Conservation (phyloP, 2,113 vertebrate species). For the Acanthochromis polyacanthus region DNA sequence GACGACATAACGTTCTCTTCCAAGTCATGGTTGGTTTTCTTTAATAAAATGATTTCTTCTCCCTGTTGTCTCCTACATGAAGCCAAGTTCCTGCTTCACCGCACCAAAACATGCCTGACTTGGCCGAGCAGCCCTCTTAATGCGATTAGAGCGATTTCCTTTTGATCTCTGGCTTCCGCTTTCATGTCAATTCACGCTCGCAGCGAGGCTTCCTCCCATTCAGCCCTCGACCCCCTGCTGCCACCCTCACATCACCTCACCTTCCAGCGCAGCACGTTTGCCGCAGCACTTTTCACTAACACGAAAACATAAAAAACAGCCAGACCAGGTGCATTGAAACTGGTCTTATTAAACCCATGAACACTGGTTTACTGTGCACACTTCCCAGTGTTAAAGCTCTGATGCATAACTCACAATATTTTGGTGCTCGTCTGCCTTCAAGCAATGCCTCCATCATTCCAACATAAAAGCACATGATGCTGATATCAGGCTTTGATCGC, state of each 20-base stretch:
- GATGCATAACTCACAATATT: not conserved
- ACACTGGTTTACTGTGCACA: not conserved
- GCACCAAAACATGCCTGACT: constrained; percentile 58
- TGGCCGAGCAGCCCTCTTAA: constrained; percentile 42
- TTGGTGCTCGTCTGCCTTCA: not conserved
- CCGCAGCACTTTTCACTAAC: not conserved
- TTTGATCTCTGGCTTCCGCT: constrained; percentile 72
- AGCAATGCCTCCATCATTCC: not conserved
- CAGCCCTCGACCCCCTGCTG: constrained; percentile 35
- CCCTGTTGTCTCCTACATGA: not conserved
- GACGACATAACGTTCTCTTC: constrained; percentile 18
- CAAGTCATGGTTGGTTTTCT: constrained; percentile 1
- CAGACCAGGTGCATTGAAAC: too few species aligned
- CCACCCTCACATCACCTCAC: constrained; percentile 47
- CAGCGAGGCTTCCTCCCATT: constrained; percentile 37
- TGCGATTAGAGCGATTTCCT: constrained; percentile 62
- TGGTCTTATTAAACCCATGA: too few species aligned
- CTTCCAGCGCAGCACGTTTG: constrained; percentile 27
- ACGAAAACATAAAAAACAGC: not conserved
- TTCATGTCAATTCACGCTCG: constrained; percentile 42
- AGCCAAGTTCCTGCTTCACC: constrained; percentile 31
- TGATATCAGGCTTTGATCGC: constrained; percentile 32
- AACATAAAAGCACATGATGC: not conserved
- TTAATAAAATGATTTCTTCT: not conserved
- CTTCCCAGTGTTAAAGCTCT: not conserved